Evolutionary conservation across 2,797 vertebrate genomes (phyloP).

Genomic region (Antrozous pallidus): DNA sequence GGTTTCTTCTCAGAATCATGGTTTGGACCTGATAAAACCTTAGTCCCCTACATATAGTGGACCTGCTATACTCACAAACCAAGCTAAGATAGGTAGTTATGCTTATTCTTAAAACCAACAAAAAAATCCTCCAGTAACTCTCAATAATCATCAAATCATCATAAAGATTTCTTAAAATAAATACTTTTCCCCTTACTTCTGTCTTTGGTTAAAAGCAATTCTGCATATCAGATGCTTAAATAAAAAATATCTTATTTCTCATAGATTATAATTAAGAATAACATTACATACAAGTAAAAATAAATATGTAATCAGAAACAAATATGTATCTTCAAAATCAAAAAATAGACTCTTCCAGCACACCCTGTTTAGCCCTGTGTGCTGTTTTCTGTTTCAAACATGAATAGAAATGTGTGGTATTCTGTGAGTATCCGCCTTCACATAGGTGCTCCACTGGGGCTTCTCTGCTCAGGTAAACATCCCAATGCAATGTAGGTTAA

Average conservation of each 20-base stretch:
- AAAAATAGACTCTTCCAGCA: not conserved
- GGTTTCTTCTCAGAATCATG: not conserved
- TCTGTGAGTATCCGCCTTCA: fast-evolving
- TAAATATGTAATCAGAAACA: not conserved
- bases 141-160: too few relatives aligned
- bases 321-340: not conserved
- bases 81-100: not conserved
- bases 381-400: not conserved
- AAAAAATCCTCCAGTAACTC: not conserved
- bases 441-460: fast-evolving
- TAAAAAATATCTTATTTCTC: not conserved
- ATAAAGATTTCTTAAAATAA: not conserved
- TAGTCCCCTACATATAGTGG: too few relatives aligned
- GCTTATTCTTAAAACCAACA: not conserved
- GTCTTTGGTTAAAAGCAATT: not conserved
- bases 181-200: not conserved
- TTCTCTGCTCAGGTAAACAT: not conserved
- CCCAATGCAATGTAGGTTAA: not conserved
- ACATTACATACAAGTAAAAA: not conserved
- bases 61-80: not conserved
- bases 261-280: not conserved
- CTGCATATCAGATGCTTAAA: not conserved
- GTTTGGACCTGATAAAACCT: too few relatives aligned
- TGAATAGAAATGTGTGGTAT: not conserved
- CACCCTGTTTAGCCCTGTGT: not conserved